phyloP scores from a whole-genome alignment of 2,888 invertebrate species.

The Eucriotettix oculatus region DNA sequence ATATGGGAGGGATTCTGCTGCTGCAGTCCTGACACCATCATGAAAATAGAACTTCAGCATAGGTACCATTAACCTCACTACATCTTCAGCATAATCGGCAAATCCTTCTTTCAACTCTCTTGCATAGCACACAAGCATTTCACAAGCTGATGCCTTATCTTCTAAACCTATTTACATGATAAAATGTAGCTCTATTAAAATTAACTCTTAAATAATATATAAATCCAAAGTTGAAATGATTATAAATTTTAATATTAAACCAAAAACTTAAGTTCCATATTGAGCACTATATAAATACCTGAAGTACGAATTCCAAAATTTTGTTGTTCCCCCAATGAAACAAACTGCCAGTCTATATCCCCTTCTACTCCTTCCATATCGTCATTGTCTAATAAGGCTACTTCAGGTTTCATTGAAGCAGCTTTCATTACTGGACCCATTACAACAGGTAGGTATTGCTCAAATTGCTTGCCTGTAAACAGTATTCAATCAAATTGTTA shows the following conservation, averaged over 20 bases:
- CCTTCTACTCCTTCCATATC: slow-evolving; percentile 68
- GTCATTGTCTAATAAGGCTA: slow-evolving; percentile 74
- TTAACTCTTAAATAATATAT: no score
- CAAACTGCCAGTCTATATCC: slow-evolving; percentile 87
- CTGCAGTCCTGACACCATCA: slow-evolving; percentile 81
- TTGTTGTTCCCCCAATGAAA: slow-evolving; percentile 84
- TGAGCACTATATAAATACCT: slow-evolving; percentile 27
- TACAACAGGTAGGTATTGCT: slow-evolving; percentile 84
- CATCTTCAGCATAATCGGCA: slow-evolving; percentile 58
- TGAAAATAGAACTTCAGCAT: slow-evolving; percentile 89
- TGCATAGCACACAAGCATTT: slow-evolving; percentile 92
- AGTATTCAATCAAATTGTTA: neutral
- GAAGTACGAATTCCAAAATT: slow-evolving; percentile 89
- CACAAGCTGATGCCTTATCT: slow-evolving; percentile 91
- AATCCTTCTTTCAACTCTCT: slow-evolving; percentile 80
- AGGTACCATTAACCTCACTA: slow-evolving; percentile 70
- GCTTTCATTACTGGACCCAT: slow-evolving; percentile 89
- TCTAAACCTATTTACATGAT: slow-evolving; percentile 42
- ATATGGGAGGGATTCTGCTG: slow-evolving; percentile 79
- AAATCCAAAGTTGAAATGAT: no score
- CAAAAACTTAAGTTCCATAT: no score
- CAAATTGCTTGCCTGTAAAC: slow-evolving; percentile 55
- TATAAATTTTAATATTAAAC: no score
- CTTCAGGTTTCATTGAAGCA: slow-evolving; percentile 85
- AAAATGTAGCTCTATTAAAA: neutral